phyloP scores from a whole-genome alignment of 1,140 invertebrate genomes.

The Pectinophora gossypiella region DNA sequence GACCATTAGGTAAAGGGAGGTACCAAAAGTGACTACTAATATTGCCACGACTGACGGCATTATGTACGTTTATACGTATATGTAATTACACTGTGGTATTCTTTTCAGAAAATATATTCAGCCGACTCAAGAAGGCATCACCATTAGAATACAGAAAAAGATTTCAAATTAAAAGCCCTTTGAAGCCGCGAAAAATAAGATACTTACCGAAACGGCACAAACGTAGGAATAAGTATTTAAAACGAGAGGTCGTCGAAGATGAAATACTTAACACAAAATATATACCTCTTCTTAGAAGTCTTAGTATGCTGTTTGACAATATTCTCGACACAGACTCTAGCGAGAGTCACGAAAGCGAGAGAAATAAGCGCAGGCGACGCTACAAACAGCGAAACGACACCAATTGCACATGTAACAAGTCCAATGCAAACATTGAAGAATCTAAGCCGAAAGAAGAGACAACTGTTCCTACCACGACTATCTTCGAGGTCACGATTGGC shows the following conservation, averaged over 20 bases:
- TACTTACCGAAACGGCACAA: slow-evolving; percentile 30
- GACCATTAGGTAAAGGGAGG: too few species aligned
- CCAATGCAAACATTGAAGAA: slow-evolving; percentile 18
- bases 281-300: slow-evolving; percentile 55
- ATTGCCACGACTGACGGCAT: too few species aligned
- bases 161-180: slow-evolving; percentile 42
- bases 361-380: too few species aligned
- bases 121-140: slow-evolving; percentile 26
- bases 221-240: slow-evolving; percentile 32
- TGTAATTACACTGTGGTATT: too few species aligned
- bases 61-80: too few species aligned
- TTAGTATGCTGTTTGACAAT: slow-evolving; percentile 61
- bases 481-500: slow-evolving; percentile 31
- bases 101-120: slow-evolving; percentile 21
- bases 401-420: slow-evolving; percentile 32
- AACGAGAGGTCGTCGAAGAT: slow-evolving; percentile 42
- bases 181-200: slow-evolving; percentile 44
- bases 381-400: slow-evolving; percentile 25
- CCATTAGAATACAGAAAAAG: slow-evolving; percentile 37
- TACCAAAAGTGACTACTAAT: too few species aligned
- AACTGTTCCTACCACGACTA: slow-evolving; percentile 43
- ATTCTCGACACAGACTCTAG: slow-evolving; percentile 39
- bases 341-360: slow-evolving; percentile 31
- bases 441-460: slow-evolving; percentile 43
- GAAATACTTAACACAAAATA: slow-evolving; percentile 45